Base-by-base conservation (phyloP, 2,113 vertebrate genomes). In the Apus apus region DNA sequence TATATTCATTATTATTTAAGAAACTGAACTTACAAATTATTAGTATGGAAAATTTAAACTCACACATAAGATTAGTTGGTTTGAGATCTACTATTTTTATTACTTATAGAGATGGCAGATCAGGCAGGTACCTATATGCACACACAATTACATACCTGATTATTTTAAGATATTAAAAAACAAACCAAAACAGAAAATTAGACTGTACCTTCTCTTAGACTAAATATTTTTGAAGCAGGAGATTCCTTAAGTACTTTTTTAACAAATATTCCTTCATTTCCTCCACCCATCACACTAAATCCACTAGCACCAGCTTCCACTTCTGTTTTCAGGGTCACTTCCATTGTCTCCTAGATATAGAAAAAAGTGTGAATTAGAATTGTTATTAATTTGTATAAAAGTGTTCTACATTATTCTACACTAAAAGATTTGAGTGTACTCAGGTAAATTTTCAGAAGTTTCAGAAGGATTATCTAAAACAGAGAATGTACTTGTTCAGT, bases 181-280 rank as follows among this genome's bases (percentile, higher is more conserved):
- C 51, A 53, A 30, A 30, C 27, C 29, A 30, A 8, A 46, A 46
- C 8, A 66, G 66, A 87, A 93, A 57, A 48, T 62, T 25, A 72
- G 54, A 85, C 56, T n/a, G 32, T 97, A 99, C 99, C 99, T 98
- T 99, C 99, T 98, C 95, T 98, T 75, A 99, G 95, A 92, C 96
- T 98, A 94, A 99, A 98, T 95, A 98, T 96, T 96, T 98, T 99
- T 77, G 98, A 99, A 13, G 99, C 99, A 14, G 99, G 96, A 36
- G 99, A 99, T 73, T 98, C 99, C 90, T 98, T 98, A 45, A 99
- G 97, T 53, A 99, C 99, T 89, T 99, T 98, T 89, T 98, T 99
- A 58, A 99, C 98, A 88, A 99, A 99, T 94, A 99, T 98, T 8
- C 99, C 99, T 21, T 98, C 98, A 86, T 97, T 97, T 51, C 99